Evolutionary conservation across 2,888 invertebrate species (phyloP), one percentile per base, ranked within the genome.

Genomic region (Dendrolimus houi): DNA sequence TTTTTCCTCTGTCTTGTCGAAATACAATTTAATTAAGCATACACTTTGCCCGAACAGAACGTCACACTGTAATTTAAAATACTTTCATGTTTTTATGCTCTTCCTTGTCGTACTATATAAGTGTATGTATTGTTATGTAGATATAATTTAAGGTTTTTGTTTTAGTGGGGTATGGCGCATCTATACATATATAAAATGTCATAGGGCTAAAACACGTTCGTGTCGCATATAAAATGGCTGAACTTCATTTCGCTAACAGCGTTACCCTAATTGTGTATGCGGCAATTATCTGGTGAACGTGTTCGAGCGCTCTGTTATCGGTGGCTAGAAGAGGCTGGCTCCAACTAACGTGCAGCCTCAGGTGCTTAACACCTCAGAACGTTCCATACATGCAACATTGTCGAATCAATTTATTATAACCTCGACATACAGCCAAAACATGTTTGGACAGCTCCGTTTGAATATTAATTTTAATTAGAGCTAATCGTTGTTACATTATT

Each of bases 211-310:
- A 72, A 71, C 70, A 70, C 68, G 70, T 72, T 65, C 62, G 64
- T 63, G 64, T 66, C 60, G 61, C 56, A 58, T 62, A 59, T 62
- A 59, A 66, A 65, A 64, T 59, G 59, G 68, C 63, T 63, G 70
- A 74, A 77, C 74, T 78, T 72, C 69, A 78, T 79, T 79, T 71
- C 60, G 66, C 64, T 82, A 78, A 83, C 79, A 75, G 74, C 70
- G 72, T 77, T 78, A 74, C 69, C 69, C 68, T 83, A 81, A 85
- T 87, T 83, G 74, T 72, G 72, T 77, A 77, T 79, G 75, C 75
- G 71, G 75, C 73, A 83, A 83, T 85, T 82, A 85, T 76, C 72
- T 64, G 68, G 64, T 62, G 78, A 68, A 79, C 79, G 77, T 82
- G 82, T 79, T 74, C 68, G 70, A 69, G 66, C 66, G 68, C 62